A percentile compares a stretch with the other conserved stretches of the same genome.
Conservation (phyloP, 2,113 vertebrate species). For the Condylura cristata region DNA sequence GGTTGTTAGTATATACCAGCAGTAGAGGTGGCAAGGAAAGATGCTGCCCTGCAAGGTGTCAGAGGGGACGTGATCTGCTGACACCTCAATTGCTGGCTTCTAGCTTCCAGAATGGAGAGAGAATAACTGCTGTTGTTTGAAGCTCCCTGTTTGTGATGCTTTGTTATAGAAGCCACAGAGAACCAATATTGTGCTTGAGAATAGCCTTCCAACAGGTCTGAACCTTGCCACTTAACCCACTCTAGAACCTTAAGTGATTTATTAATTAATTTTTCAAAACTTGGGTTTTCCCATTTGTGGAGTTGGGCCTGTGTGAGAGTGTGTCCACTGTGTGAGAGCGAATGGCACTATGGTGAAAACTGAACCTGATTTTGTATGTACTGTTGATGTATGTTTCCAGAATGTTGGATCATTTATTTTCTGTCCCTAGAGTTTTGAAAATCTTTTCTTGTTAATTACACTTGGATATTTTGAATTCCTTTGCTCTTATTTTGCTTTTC, state of each 20-base stretch:
- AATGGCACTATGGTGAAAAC: neutral
- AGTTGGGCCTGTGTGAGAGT: neutral
- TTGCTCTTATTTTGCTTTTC: conserved; percentile 35
- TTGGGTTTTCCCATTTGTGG: neutral
- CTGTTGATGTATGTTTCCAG: neutral
- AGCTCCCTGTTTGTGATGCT: neutral
- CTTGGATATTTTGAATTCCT: neutral
- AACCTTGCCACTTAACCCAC: neutral
- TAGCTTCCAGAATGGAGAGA: neutral
- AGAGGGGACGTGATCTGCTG: neutral
- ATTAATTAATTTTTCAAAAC: neutral
- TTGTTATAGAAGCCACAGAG: neutral
- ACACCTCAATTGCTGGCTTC: neutral
- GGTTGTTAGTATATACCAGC: neutral
- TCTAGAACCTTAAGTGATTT: neutral
- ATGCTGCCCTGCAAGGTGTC: neutral
- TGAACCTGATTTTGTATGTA: neutral
- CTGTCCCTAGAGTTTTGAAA: neutral
- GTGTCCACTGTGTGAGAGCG: neutral
- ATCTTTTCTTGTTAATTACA: neutral
- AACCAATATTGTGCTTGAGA: neutral
- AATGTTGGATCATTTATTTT: neutral
- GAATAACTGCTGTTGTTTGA: neutral
- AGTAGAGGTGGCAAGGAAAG: neutral
- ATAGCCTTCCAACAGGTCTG: neutral